Conservation (phyloP, 2,888 invertebrate species). For the Lithophane leautieri region DNA sequence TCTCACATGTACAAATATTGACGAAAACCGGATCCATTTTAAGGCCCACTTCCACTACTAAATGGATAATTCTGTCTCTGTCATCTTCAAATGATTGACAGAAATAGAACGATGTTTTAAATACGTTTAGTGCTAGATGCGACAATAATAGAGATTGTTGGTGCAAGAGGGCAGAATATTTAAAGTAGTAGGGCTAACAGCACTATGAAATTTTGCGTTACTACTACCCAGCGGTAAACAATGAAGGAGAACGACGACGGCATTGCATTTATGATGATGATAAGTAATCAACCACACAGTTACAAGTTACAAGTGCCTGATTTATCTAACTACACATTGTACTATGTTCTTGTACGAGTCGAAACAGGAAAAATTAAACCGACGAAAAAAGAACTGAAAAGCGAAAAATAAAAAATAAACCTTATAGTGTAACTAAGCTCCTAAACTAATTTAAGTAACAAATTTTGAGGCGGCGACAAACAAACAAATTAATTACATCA, state of each 20-base stretch:
- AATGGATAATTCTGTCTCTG: neutral
- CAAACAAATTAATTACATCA: too few species aligned
- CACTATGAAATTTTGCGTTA: neutral
- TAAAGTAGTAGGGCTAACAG: neutral
- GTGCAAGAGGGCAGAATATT: neutral
- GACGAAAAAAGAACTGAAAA: too few species aligned
- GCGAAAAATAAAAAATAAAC: too few species aligned
- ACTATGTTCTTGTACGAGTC: neutral
- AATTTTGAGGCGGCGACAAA: too few species aligned
- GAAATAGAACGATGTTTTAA: neutral
- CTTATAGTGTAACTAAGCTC: too few species aligned
- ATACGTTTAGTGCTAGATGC: neutral
- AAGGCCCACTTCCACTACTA: too few species aligned
- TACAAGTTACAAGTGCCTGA: neutral
- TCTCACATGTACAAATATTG: too few species aligned
- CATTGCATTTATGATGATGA: neutral
- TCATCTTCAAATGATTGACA: neutral
- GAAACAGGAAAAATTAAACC: slow-evolving; percentile 5
- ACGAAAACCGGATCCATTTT: too few species aligned
- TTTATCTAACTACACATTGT: neutral
- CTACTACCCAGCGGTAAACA: neutral
- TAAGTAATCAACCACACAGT: neutral
- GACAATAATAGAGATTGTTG: neutral
- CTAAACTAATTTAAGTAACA: too few species aligned
- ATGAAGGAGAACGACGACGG: neutral